phyloP scores from a whole-genome alignment of 2,888 invertebrate genomes.

The Octodonta nipae region DNA sequence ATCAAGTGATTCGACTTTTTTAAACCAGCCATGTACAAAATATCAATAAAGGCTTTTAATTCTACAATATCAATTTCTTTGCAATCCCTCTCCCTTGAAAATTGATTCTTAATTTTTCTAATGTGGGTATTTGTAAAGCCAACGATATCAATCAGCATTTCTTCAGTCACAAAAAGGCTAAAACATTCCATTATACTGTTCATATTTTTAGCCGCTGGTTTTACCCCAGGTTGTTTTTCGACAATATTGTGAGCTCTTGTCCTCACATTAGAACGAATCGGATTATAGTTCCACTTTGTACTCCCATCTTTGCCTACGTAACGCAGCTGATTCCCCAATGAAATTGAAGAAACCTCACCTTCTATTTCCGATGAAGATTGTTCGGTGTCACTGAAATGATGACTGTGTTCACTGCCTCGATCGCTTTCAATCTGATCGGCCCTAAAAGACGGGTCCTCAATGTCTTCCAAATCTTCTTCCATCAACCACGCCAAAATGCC shows the following conservation, averaged over 20 bases:
- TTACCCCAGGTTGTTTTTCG: slow-evolving; percentile 7
- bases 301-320: slow-evolving; percentile 4
- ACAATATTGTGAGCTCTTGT: too few relatives aligned
- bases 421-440: too few relatives aligned
- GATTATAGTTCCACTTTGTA: slow-evolving; percentile 4
- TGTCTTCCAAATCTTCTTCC: too few relatives aligned
- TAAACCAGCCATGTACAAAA: slow-evolving; percentile 20
- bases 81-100: slow-evolving; percentile 6
- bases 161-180: slow-evolving; percentile 6
- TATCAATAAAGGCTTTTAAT: slow-evolving; percentile 19
- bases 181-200: slow-evolving; percentile 4
- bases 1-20: slow-evolving; percentile 15
- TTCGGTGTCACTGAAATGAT: not conserved
- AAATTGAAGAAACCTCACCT: not conserved
- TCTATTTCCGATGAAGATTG: not conserved
- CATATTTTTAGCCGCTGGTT: slow-evolving; percentile 7
- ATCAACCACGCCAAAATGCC: too few relatives aligned
- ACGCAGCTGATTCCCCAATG: not conserved
- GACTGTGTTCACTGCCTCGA: not conserved
- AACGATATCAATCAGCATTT: slow-evolving; percentile 14
- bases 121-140: slow-evolving; percentile 11
- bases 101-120: slow-evolving; percentile 8
- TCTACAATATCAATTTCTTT: slow-evolving; percentile 11
- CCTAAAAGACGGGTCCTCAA: too few relatives aligned
- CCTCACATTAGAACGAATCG: slow-evolving; percentile 2